Conservation (phyloP, 2,113 vertebrate genomes). For the Oreamnos americanus region DNA sequence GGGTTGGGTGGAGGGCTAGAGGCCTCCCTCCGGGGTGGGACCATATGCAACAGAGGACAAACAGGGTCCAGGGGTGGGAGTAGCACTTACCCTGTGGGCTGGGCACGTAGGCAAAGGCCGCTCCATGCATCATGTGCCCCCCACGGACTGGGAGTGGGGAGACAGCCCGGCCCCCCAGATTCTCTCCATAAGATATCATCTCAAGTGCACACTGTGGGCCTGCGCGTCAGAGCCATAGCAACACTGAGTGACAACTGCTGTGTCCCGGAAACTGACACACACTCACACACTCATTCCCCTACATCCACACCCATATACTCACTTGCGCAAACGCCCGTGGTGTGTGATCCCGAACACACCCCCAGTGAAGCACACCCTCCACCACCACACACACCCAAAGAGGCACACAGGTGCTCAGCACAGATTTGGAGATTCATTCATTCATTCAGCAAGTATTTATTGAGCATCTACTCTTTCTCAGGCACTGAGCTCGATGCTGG, state of each 20-base stretch:
- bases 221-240: neutral
- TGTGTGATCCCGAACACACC: neutral
- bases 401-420: neutral
- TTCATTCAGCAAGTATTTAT: neutral
- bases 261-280: neutral
- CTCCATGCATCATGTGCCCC: conserved; percentile 10
- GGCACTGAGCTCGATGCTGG: neutral
- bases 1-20: fast-evolving
- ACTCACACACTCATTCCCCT: neutral
- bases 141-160: conserved; percentile 60
- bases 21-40: neutral
- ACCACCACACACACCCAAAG: neutral
- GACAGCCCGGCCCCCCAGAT: conserved; percentile 38
- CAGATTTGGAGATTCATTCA: neutral
- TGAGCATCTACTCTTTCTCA: neutral
- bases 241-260: neutral
- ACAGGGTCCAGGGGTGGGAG: neutral
- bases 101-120: conserved; percentile 76
- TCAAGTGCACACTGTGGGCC: neutral
- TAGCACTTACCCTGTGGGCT: conserved; percentile 78
- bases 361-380: neutral
- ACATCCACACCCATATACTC: neutral
- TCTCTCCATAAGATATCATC: conserved; percentile 69
- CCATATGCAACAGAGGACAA: neutral
- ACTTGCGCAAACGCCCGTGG: neutral